A percentile compares a stretch with the other conserved stretches of the same genome.
phyloP scores from a whole-genome alignment of 1,140 invertebrate species.

The Zeugodacus cucurbitae region DNA sequence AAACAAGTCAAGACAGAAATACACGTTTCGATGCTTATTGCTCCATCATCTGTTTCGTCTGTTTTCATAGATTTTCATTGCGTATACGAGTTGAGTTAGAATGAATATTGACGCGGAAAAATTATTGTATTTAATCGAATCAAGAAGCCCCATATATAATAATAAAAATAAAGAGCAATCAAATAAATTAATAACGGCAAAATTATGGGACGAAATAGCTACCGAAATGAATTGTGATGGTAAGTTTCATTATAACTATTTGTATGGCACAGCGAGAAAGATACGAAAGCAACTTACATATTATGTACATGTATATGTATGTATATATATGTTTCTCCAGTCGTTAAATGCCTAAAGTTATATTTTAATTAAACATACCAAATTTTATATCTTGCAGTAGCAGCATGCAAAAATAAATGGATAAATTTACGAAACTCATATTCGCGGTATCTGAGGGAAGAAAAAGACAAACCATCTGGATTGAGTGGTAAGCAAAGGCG shows the following conservation, averaged over 20 bases:
- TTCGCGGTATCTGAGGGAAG: background rate
- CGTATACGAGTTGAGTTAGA: too few relatives aligned
- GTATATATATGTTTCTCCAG: background rate
- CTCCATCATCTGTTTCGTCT: too few relatives aligned
- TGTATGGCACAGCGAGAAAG: too few relatives aligned
- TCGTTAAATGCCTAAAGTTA: too few relatives aligned
- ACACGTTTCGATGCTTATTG: too few relatives aligned
- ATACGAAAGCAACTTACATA: too few relatives aligned
- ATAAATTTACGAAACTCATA: background rate
- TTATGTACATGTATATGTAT: background rate
- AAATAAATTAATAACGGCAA: background rate
- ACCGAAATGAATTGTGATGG: background rate
- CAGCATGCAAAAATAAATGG: background rate
- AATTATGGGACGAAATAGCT: background rate
- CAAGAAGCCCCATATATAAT: background rate
- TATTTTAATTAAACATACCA: background rate
- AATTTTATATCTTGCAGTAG: background rate
- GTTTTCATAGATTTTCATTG: too few relatives aligned
- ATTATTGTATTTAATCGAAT: too few relatives aligned
- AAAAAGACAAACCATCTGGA: background rate
- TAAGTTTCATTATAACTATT: background rate
- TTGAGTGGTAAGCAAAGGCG: background rate
- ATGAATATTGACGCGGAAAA: background rate
- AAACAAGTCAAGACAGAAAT: too few relatives aligned
- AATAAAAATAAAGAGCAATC: background rate